Evolutionary conservation across 2,797 vertebrate species (phyloP).

Genomic region (Etheostoma nigrum): DNA sequence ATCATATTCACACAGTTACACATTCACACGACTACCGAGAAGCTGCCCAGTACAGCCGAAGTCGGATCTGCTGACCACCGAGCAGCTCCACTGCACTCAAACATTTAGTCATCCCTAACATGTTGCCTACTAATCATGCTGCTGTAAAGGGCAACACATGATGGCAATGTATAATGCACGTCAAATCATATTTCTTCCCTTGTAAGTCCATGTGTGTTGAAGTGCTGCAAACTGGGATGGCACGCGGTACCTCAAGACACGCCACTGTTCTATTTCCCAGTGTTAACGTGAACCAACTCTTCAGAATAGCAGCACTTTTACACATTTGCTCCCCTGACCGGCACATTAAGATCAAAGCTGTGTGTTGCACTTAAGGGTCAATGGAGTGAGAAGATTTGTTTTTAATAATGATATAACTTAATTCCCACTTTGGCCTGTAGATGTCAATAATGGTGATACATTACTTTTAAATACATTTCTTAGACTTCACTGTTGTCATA

Average conservation of each 20-base stretch:
- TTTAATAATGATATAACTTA: slow-evolving; percentile 25
- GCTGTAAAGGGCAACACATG: background rate
- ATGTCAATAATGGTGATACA: slow-evolving; percentile 48
- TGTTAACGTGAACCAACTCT: background rate
- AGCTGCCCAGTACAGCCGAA: too few species aligned
- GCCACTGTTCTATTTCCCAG: background rate
- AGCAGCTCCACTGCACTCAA: too few species aligned
- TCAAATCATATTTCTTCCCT: background rate
- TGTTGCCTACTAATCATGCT: slow-evolving; percentile 5
- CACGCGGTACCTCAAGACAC: background rate
- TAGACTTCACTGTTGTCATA: slow-evolving; percentile 29
- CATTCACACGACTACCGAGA: too few species aligned
- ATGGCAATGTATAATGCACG: background rate
- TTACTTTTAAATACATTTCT: slow-evolving; percentile 44
- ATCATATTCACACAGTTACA: too few species aligned
- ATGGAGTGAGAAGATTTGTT: slow-evolving; percentile 13
- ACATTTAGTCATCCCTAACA: slow-evolving; percentile 2
- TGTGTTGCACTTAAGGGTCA: slow-evolving; percentile 13
- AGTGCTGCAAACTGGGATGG: background rate
- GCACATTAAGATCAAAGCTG: background rate
- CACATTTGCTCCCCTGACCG: background rate
- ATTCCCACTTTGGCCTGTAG: slow-evolving; percentile 14
- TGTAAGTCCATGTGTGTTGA: background rate
- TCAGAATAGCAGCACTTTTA: background rate
- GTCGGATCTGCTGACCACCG: too few species aligned